phyloP scores from a whole-genome alignment of 1,140 invertebrate genomes.

The Octopus bimaculoides region DNA sequence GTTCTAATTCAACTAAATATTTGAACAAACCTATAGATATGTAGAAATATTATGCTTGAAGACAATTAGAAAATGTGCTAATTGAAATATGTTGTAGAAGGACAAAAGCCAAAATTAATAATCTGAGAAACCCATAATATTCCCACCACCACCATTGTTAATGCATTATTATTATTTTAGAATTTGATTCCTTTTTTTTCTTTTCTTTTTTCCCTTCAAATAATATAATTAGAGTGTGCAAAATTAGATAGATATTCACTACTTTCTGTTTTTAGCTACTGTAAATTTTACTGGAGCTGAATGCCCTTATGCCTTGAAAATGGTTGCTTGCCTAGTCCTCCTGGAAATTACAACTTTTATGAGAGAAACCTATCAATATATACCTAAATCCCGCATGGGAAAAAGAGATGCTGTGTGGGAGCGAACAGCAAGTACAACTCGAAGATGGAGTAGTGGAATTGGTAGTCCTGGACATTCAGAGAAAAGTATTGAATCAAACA shows the following conservation, averaged over 20 bases:
- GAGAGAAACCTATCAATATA: slow-evolving; percentile 84
- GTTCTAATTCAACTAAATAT: no score
- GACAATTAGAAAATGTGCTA: no score
- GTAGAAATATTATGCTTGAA: no score
- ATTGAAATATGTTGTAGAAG: no score
- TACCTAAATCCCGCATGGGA: slow-evolving; percentile 56
- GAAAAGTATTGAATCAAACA: slow-evolving; percentile 50
- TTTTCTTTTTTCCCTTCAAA: no score
- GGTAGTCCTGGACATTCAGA: slow-evolving; percentile 55
- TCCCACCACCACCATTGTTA: no score
- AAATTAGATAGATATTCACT: background rate
- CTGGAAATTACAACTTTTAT: slow-evolving; percentile 96
- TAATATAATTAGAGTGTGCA: no score
- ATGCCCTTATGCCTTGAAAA: slow-evolving; percentile 87
- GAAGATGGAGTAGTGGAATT: slow-evolving; percentile 56
- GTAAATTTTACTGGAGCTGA: slow-evolving; percentile 79
- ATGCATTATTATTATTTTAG: no score
- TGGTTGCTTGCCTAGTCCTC: slow-evolving; percentile 89
- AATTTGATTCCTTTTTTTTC: no score
- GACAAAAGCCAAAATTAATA: no score
- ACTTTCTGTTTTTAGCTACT: slow-evolving; percentile 67
- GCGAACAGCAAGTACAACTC: slow-evolving; percentile 49
- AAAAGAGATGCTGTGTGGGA: slow-evolving; percentile 50
- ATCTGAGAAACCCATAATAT: no score
- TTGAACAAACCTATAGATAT: no score